Conservation (phyloP, 2,113 vertebrate species). For the Chascanopsetta lugubris region DNA sequence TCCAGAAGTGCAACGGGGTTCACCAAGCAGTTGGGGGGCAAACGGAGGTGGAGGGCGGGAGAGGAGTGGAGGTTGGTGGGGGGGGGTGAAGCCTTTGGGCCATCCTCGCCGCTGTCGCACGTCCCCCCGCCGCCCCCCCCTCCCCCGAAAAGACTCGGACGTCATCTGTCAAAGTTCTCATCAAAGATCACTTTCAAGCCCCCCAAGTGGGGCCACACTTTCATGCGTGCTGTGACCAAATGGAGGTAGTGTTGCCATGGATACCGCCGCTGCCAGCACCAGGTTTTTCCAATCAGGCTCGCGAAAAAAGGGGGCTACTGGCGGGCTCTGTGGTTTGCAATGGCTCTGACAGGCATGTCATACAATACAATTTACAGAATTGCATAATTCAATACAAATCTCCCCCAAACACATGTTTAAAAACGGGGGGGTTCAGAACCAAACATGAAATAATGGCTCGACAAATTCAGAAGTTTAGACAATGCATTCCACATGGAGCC, state of each 20-base stretch:
- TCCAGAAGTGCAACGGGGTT: conserved; percentile 74
- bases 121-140: conserved; percentile 27
- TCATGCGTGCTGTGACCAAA: conserved; percentile 73
- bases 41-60: conserved; percentile 29
- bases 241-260: conserved; percentile 58
- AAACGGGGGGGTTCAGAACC: conserved; percentile 27
- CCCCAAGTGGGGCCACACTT: conserved; percentile 45
- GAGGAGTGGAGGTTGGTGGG: no score
- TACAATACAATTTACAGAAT: conserved; percentile 58
- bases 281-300: conserved; percentile 73
- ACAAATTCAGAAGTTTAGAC: conserved; percentile 52
- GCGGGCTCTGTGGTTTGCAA: conserved; percentile 54
- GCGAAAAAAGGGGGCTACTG: conserved; percentile 45
- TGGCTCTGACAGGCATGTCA: conserved; percentile 61
- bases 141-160: conserved; percentile 45
- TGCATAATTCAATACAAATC: conserved; percentile 53
- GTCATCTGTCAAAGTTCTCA: conserved; percentile 76
- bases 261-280: conserved; percentile 35
- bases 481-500: conserved; percentile 31
- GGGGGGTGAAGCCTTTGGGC: conserved; percentile 38
- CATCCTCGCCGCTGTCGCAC: conserved; percentile 42
- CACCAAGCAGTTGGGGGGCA: conserved; percentile 76
- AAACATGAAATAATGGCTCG: conserved; percentile 52
- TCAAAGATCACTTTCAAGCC: conserved; percentile 68
- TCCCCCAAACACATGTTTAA: conserved; percentile 40